Conservation (phyloP, 1,140 invertebrate species). For the Neoseiulus cucumeris region DNA sequence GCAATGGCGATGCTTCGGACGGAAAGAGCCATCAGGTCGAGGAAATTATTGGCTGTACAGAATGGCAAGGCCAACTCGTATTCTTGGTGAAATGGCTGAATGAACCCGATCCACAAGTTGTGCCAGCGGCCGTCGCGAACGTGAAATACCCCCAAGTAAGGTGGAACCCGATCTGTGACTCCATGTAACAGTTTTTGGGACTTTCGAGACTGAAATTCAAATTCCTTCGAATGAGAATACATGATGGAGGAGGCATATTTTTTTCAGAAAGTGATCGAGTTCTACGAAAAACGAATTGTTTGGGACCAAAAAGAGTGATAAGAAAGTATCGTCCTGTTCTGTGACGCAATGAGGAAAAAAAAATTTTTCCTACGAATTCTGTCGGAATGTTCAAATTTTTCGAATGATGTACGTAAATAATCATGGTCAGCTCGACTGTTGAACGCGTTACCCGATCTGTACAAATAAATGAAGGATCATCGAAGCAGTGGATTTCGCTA, state of each 20-base stretch:
- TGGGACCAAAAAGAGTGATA: background rate
- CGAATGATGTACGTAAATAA: too few species aligned
- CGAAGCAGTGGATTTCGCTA: too few species aligned
- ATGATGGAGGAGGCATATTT: background rate
- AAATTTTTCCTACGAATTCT: too few species aligned
- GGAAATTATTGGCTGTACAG: background rate
- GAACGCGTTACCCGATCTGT: too few species aligned
- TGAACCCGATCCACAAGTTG: background rate
- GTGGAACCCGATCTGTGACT: background rate
- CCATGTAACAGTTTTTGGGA: background rate
- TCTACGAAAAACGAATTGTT: background rate
- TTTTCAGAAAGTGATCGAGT: slow-evolving; percentile 2
- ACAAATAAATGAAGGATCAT: too few species aligned
- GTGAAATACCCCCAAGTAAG: background rate
- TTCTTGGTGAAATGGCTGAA: background rate
- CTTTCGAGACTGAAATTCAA: background rate
- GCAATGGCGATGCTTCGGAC: too few species aligned
- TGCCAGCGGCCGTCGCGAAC: background rate
- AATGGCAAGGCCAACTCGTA: background rate
- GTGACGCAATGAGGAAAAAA: too few species aligned
- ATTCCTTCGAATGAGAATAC: background rate
- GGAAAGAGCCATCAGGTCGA: background rate
- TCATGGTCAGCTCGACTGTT: too few species aligned
- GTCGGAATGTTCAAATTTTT: too few species aligned
- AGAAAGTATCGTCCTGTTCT: too few species aligned